Percentiles rank a stretch among this genome's conserved stretches.
phyloP scores from a whole-genome alignment of 1,140 invertebrate species.

The Sinella curviseta region DNA sequence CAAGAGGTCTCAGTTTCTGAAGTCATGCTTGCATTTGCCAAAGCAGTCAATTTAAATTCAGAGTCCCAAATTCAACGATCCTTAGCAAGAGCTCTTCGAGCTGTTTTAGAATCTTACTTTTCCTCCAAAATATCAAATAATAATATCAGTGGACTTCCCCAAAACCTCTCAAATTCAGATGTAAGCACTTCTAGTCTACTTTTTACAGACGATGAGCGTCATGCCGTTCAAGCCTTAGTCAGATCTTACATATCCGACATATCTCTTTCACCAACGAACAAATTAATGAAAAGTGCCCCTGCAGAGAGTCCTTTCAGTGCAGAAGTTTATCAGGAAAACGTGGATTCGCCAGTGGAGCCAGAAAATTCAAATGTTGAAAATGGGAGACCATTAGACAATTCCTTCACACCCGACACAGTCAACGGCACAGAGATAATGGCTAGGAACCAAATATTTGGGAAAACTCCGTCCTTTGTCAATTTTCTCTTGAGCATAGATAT shows the following conservation, averaged over 20 bases:
- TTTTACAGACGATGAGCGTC: slow-evolving; percentile 36
- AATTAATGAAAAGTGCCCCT: neutral
- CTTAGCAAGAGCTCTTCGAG: slow-evolving; percentile 32
- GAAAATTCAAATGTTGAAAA: slow-evolving; percentile 22
- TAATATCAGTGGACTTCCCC: neutral
- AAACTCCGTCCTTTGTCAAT: slow-evolving; percentile 31
- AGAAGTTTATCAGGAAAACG: neutral
- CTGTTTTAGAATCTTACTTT: slow-evolving; percentile 44
- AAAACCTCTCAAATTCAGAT: neutral
- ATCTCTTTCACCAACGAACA: slow-evolving; percentile 23
- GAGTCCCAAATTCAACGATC: slow-evolving; percentile 41
- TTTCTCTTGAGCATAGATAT: slow-evolving; percentile 20
- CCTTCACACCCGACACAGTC: neutral
- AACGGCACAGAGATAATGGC: neutral
- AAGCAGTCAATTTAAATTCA: slow-evolving; percentile 46
- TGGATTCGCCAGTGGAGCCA: neutral
- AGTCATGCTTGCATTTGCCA: slow-evolving; percentile 45
- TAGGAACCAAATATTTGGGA: slow-evolving; percentile 38
- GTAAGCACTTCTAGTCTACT: no score
- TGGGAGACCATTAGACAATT: neutral
- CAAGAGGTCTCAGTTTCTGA: slow-evolving; percentile 27
- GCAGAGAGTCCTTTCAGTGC: neutral
- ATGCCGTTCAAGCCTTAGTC: slow-evolving; percentile 33
- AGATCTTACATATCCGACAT: slow-evolving; percentile 44
- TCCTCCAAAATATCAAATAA: slow-evolving; percentile 26